A percentile compares a stretch with the other conserved stretches of the same genome.
These are phyloP conservation scores for Danio choprae DNA, from an alignment of 2,797 vertebrate species.

Conservation along the genomic window DNA sequence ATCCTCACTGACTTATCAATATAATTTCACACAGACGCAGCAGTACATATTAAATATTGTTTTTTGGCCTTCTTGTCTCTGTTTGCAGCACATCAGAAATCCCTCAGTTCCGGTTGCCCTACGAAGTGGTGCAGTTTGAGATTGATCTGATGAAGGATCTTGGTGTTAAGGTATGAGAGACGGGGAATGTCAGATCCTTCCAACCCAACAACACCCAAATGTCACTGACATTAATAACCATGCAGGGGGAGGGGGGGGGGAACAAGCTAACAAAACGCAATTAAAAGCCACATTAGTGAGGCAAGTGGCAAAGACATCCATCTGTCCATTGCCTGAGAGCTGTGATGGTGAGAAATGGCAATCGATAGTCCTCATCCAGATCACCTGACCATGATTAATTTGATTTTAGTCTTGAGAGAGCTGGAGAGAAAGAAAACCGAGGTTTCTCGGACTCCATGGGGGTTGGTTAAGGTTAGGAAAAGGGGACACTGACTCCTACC, in stretches of 20 bases:
- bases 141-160: conserved; percentile 84
- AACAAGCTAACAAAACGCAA: conserved; percentile 57
- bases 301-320: conserved; percentile 49
- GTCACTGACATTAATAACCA: conserved; percentile 59
- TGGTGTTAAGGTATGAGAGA: conserved; percentile 83
- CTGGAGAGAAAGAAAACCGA: neutral
- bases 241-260: conserved; percentile 5
- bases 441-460: conserved; percentile 36
- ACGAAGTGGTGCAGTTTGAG: conserved; percentile 84
- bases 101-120: conserved; percentile 82
- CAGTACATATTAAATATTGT: conserved; percentile 73
- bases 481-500: conserved; percentile 23
- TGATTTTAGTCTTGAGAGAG: conserved; percentile 44
- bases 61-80: conserved; percentile 1
- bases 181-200: conserved; percentile 39
- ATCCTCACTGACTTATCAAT: conserved; percentile 56
- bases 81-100: conserved; percentile 79
- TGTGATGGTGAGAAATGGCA: conserved; percentile 53
- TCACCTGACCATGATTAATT: conserved; percentile 58
- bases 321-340: conserved; percentile 49
- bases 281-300: conserved; percentile 58
- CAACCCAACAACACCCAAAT: conserved; percentile 56
- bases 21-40: neutral
- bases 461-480: conserved; percentile 44
- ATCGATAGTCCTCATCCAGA: conserved; percentile 57